Percentiles rank a stretch among this genome's conserved stretches.
Conservation (phyloP, 2,797 vertebrate genomes). For the Ctenosaura bakeri region DNA sequence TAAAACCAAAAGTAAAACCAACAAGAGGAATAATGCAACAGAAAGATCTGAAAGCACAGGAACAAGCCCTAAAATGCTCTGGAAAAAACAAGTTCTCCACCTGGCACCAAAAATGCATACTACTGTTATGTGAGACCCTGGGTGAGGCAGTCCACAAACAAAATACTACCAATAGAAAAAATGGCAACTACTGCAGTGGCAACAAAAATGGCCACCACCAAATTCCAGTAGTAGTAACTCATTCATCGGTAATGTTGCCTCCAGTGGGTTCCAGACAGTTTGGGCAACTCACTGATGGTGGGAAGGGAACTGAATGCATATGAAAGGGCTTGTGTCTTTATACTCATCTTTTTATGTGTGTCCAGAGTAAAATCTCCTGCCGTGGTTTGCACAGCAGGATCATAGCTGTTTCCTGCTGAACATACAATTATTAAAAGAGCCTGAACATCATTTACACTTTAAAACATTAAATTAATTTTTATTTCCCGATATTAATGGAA, state of each 20-base stretch:
- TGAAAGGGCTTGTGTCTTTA: background rate
- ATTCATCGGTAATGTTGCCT: background rate
- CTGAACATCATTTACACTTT: constrained; percentile 38
- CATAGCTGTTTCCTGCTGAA: constrained; percentile 1
- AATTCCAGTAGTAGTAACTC: background rate
- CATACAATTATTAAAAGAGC: constrained; percentile 27
- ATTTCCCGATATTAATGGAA: constrained; percentile 41
- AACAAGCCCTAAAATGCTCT: background rate
- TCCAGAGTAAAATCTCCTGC: background rate
- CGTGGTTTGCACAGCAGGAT: background rate
- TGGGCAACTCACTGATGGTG: background rate
- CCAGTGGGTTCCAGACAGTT: no score
- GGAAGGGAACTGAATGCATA: background rate
- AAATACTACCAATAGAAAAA: background rate
- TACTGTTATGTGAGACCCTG: background rate
- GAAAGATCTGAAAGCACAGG: background rate
- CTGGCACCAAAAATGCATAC: background rate
- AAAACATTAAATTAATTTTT: constrained; percentile 42
- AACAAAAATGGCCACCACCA: background rate
- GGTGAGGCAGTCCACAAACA: background rate
- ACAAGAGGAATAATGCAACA: background rate
- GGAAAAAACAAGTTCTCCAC: background rate
- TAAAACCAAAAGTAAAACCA: background rate
- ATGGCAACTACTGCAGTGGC: background rate
- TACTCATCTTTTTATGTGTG: background rate